These are phyloP conservation scores for Potorous gilbertii DNA, from an alignment of 2,797 vertebrate species.

Conservation along the genomic window DNA sequence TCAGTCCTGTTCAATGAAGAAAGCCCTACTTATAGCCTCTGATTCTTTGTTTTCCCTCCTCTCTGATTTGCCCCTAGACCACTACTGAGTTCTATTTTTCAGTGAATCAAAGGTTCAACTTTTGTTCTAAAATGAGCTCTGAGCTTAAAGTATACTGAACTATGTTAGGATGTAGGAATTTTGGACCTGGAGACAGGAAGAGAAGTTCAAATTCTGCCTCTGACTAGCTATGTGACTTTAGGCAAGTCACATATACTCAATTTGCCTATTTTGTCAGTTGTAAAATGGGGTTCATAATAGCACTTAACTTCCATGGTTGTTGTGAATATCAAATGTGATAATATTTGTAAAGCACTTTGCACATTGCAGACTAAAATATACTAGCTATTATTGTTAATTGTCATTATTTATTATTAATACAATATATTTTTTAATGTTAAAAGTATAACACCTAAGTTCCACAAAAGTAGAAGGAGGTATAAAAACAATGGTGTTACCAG, in stretches of 20 bases:
- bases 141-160: too few species aligned
- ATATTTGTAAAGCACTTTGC: neutral
- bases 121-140: too few species aligned
- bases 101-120: too few species aligned
- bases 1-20: too few species aligned
- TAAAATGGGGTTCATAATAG: neutral
- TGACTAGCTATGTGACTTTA: neutral
- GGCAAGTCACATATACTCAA: neutral
- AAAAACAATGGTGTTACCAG: neutral
- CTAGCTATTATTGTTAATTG: neutral
- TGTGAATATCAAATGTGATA: neutral
- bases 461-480: neutral
- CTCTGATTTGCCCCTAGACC: too few species aligned
- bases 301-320: neutral
- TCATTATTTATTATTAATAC: neutral
- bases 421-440: neutral
- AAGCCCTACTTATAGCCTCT: too few species aligned
- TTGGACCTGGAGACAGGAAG: neutral
- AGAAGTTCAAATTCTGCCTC: neutral
- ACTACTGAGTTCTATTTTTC: too few species aligned
- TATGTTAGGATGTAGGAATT: too few species aligned
- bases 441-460: neutral
- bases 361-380: neutral
- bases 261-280: neutral
- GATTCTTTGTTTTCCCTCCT: too few species aligned